Percentiles rank a stretch among this genome's conserved stretches.
These are phyloP conservation scores for Peromyscus polionotus DNA, from an alignment of 2,113 vertebrate genomes.

Conservation along the genomic window DNA sequence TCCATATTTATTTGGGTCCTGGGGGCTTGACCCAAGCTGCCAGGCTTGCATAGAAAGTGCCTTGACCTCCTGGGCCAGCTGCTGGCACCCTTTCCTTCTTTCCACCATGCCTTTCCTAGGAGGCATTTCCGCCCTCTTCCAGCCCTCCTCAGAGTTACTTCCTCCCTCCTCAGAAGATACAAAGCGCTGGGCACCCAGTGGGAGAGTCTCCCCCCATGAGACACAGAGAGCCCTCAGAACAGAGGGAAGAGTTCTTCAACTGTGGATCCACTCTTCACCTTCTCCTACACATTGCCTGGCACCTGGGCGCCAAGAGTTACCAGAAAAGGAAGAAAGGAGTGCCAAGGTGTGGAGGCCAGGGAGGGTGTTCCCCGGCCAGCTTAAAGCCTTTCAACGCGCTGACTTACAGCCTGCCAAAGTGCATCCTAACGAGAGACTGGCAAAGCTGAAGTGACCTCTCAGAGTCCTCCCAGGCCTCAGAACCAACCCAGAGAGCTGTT, in stretches of 20 bases:
- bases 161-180: not conserved
- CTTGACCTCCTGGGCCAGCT: not conserved
- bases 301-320: not conserved
- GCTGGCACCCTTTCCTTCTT: not conserved
- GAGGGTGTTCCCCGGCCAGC: not conserved
- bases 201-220: not conserved
- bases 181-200: not conserved
- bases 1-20: not conserved
- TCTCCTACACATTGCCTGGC: not conserved
- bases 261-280: not conserved
- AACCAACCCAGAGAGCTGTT: not conserved
- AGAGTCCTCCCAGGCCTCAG: not conserved
- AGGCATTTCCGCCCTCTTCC: not conserved
- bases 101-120: not conserved
- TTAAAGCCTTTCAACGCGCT: conserved; percentile 15
- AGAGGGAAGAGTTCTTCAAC: not conserved
- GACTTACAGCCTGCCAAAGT: conserved; percentile 14
- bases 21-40: not conserved
- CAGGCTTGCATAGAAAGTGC: not conserved
- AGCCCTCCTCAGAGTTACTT: not conserved
- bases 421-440: not conserved
- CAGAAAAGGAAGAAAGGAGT: conserved; percentile 6
- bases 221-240: not conserved
- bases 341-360: not conserved
- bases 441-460: not conserved